Evolutionary conservation across 2,113 vertebrate genomes (phyloP).

Genomic region (Mirounga angustirostris): DNA sequence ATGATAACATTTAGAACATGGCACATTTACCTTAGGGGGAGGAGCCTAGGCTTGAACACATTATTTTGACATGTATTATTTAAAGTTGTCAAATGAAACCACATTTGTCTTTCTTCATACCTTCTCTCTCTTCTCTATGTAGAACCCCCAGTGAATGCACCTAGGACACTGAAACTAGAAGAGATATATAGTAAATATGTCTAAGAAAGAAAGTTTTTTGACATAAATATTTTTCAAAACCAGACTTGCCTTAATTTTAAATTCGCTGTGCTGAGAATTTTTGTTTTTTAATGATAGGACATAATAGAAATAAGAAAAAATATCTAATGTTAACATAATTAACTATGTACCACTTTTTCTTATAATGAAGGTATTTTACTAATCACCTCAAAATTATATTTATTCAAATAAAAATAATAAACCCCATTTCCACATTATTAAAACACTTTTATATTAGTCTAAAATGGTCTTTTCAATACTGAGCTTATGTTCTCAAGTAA

Average conservation of each 20-base stretch:
- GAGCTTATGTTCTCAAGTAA: slow-evolving; percentile 14
- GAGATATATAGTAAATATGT: background rate
- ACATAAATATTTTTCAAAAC: background rate
- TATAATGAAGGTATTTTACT: background rate
- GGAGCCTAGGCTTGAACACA: background rate
- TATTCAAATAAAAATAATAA: slow-evolving; percentile 37
- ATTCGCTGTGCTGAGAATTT: background rate
- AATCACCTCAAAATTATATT: slow-evolving; percentile 39
- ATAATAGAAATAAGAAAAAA: background rate
- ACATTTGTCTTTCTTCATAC: background rate
- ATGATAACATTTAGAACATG: background rate
- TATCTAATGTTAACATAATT: background rate
- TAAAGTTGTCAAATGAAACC: background rate
- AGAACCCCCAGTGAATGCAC: background rate
- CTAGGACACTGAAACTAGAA: background rate
- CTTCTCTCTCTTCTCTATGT: background rate
- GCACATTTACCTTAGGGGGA: background rate
- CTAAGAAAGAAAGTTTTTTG: background rate
- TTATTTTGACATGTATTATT: background rate
- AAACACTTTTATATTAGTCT: slow-evolving; percentile 10
- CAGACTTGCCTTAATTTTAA: background rate
- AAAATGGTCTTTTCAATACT: background rate
- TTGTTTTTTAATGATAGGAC: background rate
- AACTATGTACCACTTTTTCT: background rate
- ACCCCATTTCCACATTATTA: background rate